Percentiles rank a stretch among this genome's conserved stretches.
These are phyloP conservation scores for Willowsia nigromaculata DNA, from an alignment of 2,888 invertebrate species.

Conservation along the genomic window DNA sequence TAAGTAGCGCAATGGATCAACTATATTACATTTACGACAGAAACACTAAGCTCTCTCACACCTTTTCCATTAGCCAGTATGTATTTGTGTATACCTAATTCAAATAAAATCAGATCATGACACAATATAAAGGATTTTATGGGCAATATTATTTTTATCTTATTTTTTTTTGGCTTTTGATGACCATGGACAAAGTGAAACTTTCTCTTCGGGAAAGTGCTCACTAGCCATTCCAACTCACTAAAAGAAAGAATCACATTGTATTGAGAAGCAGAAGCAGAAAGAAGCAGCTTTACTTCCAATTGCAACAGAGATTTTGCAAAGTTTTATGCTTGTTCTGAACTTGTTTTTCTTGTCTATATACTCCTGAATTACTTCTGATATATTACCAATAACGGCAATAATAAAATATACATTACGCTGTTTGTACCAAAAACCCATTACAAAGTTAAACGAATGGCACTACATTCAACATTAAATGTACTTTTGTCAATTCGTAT, in stretches of 20 bases:
- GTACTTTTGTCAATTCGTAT: too few relatives aligned
- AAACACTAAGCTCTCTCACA: not conserved
- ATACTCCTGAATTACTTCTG: too few relatives aligned
- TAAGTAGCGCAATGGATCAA: constrained; percentile 2
- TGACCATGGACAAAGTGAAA: not conserved
- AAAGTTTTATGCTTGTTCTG: too few relatives aligned
- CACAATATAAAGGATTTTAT: not conserved
- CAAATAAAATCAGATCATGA: not conserved
- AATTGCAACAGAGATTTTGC: too few relatives aligned
- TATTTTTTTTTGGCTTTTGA: not conserved
- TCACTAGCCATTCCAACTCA: not conserved
- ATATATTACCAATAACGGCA: too few relatives aligned
- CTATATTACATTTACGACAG: not conserved
- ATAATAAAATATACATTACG: not conserved
- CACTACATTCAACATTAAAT: too few relatives aligned
- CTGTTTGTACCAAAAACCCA: too few relatives aligned
- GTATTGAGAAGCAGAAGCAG: too few relatives aligned
- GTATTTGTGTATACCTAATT: not conserved
- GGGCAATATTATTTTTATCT: not conserved
- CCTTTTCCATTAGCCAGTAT: not conserved
- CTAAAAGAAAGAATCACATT: not conserved
- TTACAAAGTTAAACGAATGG: too few relatives aligned
- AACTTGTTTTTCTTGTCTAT: too few relatives aligned
- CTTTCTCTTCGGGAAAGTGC: not conserved
- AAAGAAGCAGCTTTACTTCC: too few relatives aligned